These are phyloP conservation scores for Bembecia ichneumoniformis DNA, from an alignment of 2,888 invertebrate genomes.

Conservation along the genomic window DNA sequence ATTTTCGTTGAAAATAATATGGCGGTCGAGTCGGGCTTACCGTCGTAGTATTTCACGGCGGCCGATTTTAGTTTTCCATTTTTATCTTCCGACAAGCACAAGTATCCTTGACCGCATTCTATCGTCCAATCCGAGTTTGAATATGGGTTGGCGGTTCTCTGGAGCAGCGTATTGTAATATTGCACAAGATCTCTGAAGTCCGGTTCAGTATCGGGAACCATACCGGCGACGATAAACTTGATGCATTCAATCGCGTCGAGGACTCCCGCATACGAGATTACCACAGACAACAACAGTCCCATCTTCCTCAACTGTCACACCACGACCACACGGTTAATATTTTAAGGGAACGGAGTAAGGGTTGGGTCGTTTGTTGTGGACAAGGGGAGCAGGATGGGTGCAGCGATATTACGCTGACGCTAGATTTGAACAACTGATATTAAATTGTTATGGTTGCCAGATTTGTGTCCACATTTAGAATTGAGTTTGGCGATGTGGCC, in stretches of 20 bases:
- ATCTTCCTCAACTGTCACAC: slow-evolving; percentile 44
- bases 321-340: slow-evolving; percentile 6
- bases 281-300: slow-evolving; percentile 82
- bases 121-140: slow-evolving; percentile 41
- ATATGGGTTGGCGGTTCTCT: slow-evolving; percentile 36
- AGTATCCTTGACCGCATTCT: slow-evolving; percentile 57
- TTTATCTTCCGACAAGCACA: slow-evolving; percentile 47
- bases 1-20: slow-evolving; percentile 68
- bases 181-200: slow-evolving; percentile 53
- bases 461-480: slow-evolving; percentile 64
- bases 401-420: slow-evolving; percentile 62
- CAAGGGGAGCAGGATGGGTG: slow-evolving; percentile 46
- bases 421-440: slow-evolving; percentile 71
- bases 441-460: slow-evolving; percentile 65
- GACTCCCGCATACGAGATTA: slow-evolving; percentile 83
- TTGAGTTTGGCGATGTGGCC: slow-evolving; percentile 58
- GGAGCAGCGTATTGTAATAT: slow-evolving; percentile 48
- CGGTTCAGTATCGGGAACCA: slow-evolving; percentile 49
- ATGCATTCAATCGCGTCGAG: slow-evolving; percentile 77
- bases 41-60: slow-evolving; percentile 57
- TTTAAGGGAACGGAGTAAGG: slow-evolving; percentile 29
- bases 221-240: slow-evolving; percentile 59
- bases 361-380: slow-evolving; percentile 27
- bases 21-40: slow-evolving; percentile 48
- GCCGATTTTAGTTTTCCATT: slow-evolving; percentile 50